Percentiles rank a stretch among this genome's conserved stretches.
Conservation (phyloP, 2,888 invertebrate species). For the Mythimna lalbum region DNA sequence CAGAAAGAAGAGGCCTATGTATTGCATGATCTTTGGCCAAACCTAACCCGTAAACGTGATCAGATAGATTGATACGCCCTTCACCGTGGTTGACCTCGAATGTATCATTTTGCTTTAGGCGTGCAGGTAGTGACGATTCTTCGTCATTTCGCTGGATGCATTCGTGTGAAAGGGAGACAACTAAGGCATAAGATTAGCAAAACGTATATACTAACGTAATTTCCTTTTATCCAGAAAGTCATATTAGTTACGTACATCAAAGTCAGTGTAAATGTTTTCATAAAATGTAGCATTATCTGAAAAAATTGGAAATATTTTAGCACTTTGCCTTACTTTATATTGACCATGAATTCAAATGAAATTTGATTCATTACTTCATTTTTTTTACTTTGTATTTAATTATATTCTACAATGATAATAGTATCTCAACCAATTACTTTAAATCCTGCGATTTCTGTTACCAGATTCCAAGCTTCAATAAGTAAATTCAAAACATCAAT, state of each 20-base stretch:
- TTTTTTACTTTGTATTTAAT: neutral
- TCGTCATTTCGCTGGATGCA: too few species aligned
- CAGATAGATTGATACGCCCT: too few species aligned
- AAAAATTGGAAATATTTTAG: neutral
- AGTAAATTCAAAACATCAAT: neutral
- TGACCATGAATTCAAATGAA: neutral
- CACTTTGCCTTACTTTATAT: too few species aligned
- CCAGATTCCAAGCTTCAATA: slow-evolving; percentile 30
- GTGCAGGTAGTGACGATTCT: too few species aligned
- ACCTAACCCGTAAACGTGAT: too few species aligned
- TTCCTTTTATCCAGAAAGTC: neutral
- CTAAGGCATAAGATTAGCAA: neutral
- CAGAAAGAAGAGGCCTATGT: too few species aligned
- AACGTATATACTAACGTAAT: slow-evolving; percentile 14
- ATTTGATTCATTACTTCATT: neutral
- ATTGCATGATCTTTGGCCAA: too few species aligned
- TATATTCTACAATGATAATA: neutral
- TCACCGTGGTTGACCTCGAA: too few species aligned
- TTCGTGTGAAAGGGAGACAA: neutral
- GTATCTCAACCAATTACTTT: slow-evolving; percentile 8
- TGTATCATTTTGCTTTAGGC: too few species aligned
- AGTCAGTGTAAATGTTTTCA: slow-evolving; percentile 7
- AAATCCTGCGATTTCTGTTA: slow-evolving; percentile 14
- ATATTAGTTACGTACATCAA: slow-evolving; percentile 10
- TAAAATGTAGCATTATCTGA: slow-evolving; percentile 22